Conservation (phyloP, 2,113 vertebrate species). For the Bagarius yarrelli region DNA sequence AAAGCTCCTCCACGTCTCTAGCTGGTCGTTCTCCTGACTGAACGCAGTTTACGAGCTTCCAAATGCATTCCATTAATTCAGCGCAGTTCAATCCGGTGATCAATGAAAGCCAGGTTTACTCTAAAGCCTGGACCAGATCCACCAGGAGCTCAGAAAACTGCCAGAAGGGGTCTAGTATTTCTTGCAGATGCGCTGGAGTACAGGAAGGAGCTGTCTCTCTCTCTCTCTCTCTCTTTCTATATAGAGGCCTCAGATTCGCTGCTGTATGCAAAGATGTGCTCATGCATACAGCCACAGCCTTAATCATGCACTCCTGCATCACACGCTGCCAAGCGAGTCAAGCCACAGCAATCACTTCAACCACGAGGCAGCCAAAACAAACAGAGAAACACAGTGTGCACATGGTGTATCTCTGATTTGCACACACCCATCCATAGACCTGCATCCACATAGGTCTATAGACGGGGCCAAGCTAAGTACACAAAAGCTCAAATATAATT, state of each 20-base stretch:
- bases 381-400: conserved; percentile 32
- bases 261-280: conserved; percentile 23
- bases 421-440: background rate
- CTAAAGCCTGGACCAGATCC: conserved; percentile 19
- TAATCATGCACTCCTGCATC: conserved; percentile 21
- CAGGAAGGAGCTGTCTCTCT: conserved; percentile 25
- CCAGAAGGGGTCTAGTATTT: conserved; percentile 5
- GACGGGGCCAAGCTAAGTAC: conserved; percentile 9
- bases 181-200: background rate
- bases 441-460: conserved; percentile 14
- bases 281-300: conserved; percentile 30
- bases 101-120: conserved; percentile 31
- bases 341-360: conserved; percentile 34
- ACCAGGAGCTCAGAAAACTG: conserved; percentile 7
- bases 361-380: conserved; percentile 16
- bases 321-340: conserved; percentile 33
- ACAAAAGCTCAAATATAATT: conserved; percentile 35
- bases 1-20: conserved; percentile 33
- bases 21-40: conserved; percentile 8
- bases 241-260: conserved; percentile 9
- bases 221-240: background rate
- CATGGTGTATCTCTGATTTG: background rate
- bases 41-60: conserved; percentile 13
- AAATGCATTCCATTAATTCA: conserved; percentile 45
- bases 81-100: conserved; percentile 28